A percentile compares a stretch with the other conserved stretches of the same genome.
phyloP scores from a whole-genome alignment of 2,888 invertebrate genomes.

The Drosophila tanythrix region DNA sequence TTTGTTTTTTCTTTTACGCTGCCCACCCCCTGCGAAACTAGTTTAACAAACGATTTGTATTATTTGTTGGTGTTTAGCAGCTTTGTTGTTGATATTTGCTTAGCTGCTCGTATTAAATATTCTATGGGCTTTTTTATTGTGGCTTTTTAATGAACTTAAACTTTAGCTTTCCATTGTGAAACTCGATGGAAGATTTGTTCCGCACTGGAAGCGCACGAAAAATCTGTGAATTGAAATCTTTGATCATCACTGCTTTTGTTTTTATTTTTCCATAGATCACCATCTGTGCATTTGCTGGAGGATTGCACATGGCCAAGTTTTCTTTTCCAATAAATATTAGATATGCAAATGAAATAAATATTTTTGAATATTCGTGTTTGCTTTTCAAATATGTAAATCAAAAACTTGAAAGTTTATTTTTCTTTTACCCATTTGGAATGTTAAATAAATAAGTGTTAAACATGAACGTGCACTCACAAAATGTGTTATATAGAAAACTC shows the following conservation, averaged over 20 bases:
- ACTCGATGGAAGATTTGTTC: slow-evolving; percentile 11
- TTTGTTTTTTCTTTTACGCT: background rate
- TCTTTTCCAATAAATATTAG: background rate
- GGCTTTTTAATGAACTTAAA: background rate
- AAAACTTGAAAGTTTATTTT: background rate
- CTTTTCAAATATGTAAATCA: background rate
- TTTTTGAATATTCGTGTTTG: background rate
- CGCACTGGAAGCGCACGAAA: background rate
- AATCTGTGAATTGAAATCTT: background rate
- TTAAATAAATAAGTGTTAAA: background rate
- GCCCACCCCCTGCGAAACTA: slow-evolving; percentile 47
- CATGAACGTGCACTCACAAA: background rate
- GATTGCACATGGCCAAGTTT: background rate
- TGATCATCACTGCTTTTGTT: background rate
- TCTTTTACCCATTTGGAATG: background rate
- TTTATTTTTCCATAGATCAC: slow-evolving; percentile 5
- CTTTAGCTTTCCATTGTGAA: slow-evolving; percentile 3
- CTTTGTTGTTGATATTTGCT: slow-evolving; percentile 38
- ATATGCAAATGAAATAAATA: background rate
- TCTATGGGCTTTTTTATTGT: background rate
- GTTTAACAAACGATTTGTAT: slow-evolving; percentile 41
- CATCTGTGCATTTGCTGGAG: slow-evolving; percentile 4
- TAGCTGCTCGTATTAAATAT: slow-evolving; percentile 37
- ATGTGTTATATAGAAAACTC: background rate
- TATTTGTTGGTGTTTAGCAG: background rate